Base-by-base conservation (phyloP, 2,888 invertebrate genomes). In the Sphaerophoria taeniata region DNA sequence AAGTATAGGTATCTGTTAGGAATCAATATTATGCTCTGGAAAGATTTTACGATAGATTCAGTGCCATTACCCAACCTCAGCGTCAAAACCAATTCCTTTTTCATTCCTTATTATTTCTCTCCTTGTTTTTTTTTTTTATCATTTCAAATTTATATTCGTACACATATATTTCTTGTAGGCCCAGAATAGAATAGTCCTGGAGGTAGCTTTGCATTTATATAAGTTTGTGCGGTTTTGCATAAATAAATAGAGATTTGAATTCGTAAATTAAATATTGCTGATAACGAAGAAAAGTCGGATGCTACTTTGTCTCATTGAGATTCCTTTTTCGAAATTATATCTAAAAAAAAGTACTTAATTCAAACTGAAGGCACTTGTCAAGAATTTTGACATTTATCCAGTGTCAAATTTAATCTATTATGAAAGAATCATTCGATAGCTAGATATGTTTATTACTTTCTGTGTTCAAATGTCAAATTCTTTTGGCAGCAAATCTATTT, bases 31-130 rank as follows among this genome's bases (percentile, higher is more conserved):
- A 55, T 33, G n/a, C 31, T 31, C 39, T 7, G 31, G 6, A 53
- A 53, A 53, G 67, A 67, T 67, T 53, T 67, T 39, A 67, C 51
- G 67, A 53, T 67, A 53, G 67, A 67, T 67, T 53, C 53, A 67
- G 51, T 67, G 39, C 53, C 67, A 53, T 67, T 67, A 67, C 39
- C 67, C 67, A 67, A 39, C 14, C 39, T 39, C 12, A 67, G 51
- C 14, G 24, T 39, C 12, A 53, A 67, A 67, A 39, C 24, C 51
- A 67, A 67, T 67, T 53, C 31, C 67, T 36, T 67, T 51, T 47
- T 14, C n/a, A 0, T 33, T 33, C n/a, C 3, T 55, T 53, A 31
- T 31, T 31, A 11, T 55, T 33, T 53, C 3, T 14, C 6, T n/a
- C n/a, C 0, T 34, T 56, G 4, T 58, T 39, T 39, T 39, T 24